phyloP scores from a whole-genome alignment of 2,797 vertebrate species.

The Valencia hispanica region DNA sequence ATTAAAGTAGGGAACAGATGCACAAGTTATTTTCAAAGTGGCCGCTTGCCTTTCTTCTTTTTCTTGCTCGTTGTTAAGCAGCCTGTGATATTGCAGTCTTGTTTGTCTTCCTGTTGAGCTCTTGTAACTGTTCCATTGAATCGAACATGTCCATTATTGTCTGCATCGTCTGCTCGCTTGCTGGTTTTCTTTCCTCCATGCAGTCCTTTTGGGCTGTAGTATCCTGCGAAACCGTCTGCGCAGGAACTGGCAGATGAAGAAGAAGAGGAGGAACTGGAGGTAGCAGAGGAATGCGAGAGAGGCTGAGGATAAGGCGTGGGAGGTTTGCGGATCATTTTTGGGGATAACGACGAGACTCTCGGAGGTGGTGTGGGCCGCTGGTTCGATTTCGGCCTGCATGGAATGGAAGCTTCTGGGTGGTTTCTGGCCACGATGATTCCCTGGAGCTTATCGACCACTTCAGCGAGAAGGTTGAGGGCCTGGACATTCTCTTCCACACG shows the following conservation, averaged over 20 bases:
- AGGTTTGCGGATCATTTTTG: conserved; percentile 31
- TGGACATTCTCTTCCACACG: conserved; percentile 69
- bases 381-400: neutral
- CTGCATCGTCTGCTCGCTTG: neutral
- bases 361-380: conserved; percentile 37
- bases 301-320: conserved; percentile 19
- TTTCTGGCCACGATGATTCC: conserved; percentile 63
- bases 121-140: conserved; percentile 43
- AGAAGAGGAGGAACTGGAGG: conserved; percentile 14
- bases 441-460: conserved; percentile 78
- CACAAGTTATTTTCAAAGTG: neutral
- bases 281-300: conserved; percentile 26
- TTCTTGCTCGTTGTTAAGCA: conserved; percentile 70
- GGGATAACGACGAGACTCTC: conserved; percentile 48
- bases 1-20: neutral
- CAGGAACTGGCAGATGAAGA: conserved; percentile 53
- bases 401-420: neutral
- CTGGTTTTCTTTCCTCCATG: conserved; percentile 22
- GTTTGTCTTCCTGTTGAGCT: conserved; percentile 23
- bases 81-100: conserved; percentile 45
- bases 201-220: neutral
- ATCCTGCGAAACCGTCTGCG: conserved; percentile 6
- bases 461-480: conserved; percentile 68
- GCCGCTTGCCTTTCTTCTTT: conserved; percentile 67
- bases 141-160: conserved; percentile 27